phyloP scores from a whole-genome alignment of 1,140 invertebrate genomes.

The Trichonephila inaurata region DNA sequence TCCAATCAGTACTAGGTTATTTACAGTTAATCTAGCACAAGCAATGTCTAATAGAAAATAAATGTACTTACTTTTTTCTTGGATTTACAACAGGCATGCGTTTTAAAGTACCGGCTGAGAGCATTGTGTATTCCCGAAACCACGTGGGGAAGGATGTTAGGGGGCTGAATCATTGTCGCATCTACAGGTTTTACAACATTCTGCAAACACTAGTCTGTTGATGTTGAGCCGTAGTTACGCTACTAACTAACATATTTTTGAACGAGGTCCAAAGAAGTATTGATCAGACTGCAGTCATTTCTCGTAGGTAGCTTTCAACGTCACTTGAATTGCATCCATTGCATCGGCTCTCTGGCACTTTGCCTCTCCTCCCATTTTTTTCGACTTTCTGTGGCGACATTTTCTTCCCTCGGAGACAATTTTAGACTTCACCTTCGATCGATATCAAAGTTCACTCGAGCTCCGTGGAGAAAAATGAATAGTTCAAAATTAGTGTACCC shows the following conservation, averaged over 20 bases:
- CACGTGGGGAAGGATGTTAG: not conserved
- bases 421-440: constrained; percentile 33
- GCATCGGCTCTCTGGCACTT: constrained; percentile 61
- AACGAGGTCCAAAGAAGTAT: constrained; percentile 49
- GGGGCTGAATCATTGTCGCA: not conserved
- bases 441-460: too few relatives aligned
- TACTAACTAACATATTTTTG: constrained; percentile 47
- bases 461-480: too few relatives aligned
- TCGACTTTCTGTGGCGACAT: constrained; percentile 59
- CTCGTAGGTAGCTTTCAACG: not conserved
- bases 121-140: not conserved
- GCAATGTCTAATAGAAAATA: too few relatives aligned
- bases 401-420: constrained; percentile 64
- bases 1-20: too few relatives aligned
- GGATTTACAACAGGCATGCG: not conserved
- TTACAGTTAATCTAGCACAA: too few relatives aligned
- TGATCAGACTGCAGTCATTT: constrained; percentile 63
- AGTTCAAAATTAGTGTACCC: too few relatives aligned
- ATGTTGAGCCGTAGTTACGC: not conserved
- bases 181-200: constrained; percentile 33
- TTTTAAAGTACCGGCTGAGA: not conserved
- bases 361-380: constrained; percentile 53
- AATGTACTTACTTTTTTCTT: too few relatives aligned
- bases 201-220: not conserved
- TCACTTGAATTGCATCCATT: constrained; percentile 4